Evolutionary conservation across 1,140 invertebrate genomes (phyloP), one percentile per base, ranked within the genome.

Genomic region (Euwallacea fornicatus): DNA sequence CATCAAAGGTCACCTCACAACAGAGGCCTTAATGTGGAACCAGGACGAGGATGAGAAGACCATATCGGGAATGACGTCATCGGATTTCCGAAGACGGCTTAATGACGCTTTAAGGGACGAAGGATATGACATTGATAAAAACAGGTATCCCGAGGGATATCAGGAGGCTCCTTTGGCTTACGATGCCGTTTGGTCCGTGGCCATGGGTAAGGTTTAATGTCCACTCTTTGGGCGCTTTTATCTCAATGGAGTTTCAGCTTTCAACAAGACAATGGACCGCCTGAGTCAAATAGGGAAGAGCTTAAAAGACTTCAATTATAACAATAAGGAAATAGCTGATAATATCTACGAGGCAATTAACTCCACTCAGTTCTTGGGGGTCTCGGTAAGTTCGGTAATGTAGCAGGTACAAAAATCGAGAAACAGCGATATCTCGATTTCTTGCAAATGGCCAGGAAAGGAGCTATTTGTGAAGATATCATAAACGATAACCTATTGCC

Each of bases 151-250:
- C 0, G 93, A 94, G 81, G 98, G 98, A 2, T 98, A 98, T 82
- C 96, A 97, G 79, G 98, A 99, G 84, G 96, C 98, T 0, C 98
- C 98, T 0, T 82, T 99, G 43, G 98, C 98, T 11, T 99, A 99
- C 79, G 98, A 99, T 83, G 98, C 98, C 42, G 94, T 99, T 50
- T 99, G 98, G 98, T 95, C 96, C 16, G 91, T 98, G 15, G 96
- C 96, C 47, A 84, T 98, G 77, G 92, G 91, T 93, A 83, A 81
- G 77, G 2, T 56, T 21, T 15, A 15, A 56, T 13, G 9, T 4
- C 78, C 54, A 41, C 16, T 42, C 41, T 21, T 11, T n/a, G 43
- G 0, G 10, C 9, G 42, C 43, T 61, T 7, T 11, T n/a, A 42
- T n/a, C 43, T 61, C 7, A 41, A 53, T 61, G 16, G 6, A 53